Base-by-base conservation (phyloP, 2,113 vertebrate species). In the Otolemur garnettii region DNA sequence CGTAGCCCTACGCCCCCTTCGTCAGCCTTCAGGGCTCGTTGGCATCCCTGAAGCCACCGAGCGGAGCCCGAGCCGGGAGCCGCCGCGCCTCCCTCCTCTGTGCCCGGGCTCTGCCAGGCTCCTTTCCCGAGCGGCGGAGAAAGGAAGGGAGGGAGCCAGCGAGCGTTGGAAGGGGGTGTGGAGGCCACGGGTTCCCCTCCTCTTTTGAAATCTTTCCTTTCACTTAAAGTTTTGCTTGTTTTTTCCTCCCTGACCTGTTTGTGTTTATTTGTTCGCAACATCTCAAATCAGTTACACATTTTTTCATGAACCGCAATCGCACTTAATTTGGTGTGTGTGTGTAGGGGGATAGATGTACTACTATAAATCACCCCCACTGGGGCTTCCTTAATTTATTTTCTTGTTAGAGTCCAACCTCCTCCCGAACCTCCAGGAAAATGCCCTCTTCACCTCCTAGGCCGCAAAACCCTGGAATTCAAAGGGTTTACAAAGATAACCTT, bases 1-100 rank as follows among this genome's bases (percentile, higher is more conserved):
- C 92, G 80, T 86, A 98, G 96, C 95, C 97, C 97, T 86, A 96
- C 97, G 95, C 93, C 95, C 97, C 96, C 88, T 86, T 88, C 81
- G 77, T 81, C 95, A 78, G 89, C 71, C 71, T 74, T 85, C 53
- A 0, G 33, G 71, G 60, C 93, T 88, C 77, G n/a, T 12, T 69
- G 97, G 94, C 97, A 96, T 86, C 93, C 94, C 95, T 33, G 72
- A 95, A 45, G 86, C 91, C 91, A 69, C 72, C 3, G 95, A 69
- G n/a, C 45, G 55, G 87, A 93, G 87, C 74, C 94, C 11, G 82
- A 28, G 66, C 78, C 79, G 42, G 4, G 71, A 38, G 82, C 96
- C 30, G n/a, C 85, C 22, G 59, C n/a, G 55, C 57, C 68, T 38
- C 57, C 72, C 59, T 0, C 38, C 72, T 85, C 92, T 38, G 24